Percentiles rank a stretch among this genome's conserved stretches.
Conservation (phyloP, 1,140 invertebrate genomes). For the Drosophila guanche region DNA sequence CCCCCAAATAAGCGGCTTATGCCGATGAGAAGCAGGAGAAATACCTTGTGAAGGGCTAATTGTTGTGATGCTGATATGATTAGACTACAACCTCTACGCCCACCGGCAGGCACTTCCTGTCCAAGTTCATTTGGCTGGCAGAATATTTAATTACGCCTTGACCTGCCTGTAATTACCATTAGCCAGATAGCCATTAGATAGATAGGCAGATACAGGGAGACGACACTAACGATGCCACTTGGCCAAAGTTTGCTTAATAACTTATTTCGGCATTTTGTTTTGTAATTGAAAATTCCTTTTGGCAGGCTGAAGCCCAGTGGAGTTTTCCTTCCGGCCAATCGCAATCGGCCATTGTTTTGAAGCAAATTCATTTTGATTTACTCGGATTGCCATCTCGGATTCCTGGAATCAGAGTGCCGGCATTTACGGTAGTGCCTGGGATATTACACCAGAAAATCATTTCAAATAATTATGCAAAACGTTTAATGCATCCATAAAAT, state of each 20-base stretch:
- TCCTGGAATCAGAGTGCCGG: constrained; percentile 31
- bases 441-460: constrained; percentile 32
- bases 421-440: constrained; percentile 21
- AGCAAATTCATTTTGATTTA: constrained; percentile 70
- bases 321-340: constrained; percentile 32
- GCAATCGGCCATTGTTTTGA: constrained; percentile 21
- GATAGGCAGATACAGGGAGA: neutral
- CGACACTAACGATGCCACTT: constrained; percentile 1
- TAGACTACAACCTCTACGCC: constrained; percentile 14
- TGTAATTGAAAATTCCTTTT: constrained; percentile 74
- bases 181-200: constrained; percentile 5
- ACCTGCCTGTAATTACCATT: constrained; percentile 47
- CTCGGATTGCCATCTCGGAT: constrained; percentile 27
- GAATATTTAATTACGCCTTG: constrained; percentile 64
- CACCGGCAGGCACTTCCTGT: constrained; percentile 16
- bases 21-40: neutral
- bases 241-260: constrained; percentile 65
- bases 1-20: neutral
- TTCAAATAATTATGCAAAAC: constrained; percentile 56
- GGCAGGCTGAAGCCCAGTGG: constrained; percentile 26
- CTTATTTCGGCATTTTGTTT: constrained; percentile 69
- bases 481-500: constrained; percentile 46
- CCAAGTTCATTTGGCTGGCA: constrained; percentile 34
- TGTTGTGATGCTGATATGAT: constrained; percentile 41
- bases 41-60: constrained; percentile 6